phyloP scores from a whole-genome alignment of 64 coral and sea anemone species.

The Acropora yongei region DNA sequence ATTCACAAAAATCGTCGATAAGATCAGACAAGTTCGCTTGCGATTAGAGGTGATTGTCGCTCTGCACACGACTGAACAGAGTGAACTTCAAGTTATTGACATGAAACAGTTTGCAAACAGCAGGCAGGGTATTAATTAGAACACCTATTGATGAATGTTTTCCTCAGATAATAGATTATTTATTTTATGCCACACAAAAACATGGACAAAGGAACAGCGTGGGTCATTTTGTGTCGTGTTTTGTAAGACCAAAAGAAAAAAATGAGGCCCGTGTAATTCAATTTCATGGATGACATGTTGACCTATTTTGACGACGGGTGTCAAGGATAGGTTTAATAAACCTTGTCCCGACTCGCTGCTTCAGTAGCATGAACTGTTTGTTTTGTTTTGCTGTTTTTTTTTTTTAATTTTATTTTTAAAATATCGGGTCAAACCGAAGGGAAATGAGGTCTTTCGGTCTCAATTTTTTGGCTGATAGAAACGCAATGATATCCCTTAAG shows the following conservation, averaged over 20 bases:
- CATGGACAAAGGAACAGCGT: conserved; percentile 15
- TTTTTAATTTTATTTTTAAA: no score
- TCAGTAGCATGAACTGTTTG: no score
- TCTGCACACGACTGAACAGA: no score
- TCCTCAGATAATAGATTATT: background rate
- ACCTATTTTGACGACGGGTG: background rate
- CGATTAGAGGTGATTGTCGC: no score
- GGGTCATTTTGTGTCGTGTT: background rate
- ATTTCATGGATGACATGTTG: background rate
- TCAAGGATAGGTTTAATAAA: background rate
- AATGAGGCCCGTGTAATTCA: background rate
- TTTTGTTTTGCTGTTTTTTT: no score
- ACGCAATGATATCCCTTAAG: no score
- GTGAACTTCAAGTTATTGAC: background rate
- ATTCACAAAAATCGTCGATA: no score
- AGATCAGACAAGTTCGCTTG: no score
- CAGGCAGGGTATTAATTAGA: background rate
- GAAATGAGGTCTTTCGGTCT: no score
- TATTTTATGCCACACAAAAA: background rate
- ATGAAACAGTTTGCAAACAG: background rate
- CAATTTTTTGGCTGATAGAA: no score
- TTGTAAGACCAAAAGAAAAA: background rate
- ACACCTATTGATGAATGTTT: background rate
- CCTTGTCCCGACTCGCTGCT: no score
- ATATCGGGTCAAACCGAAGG: no score